Evolutionary conservation across 2,113 vertebrate species (phyloP), one percentile per base, ranked within the genome.

Genomic region (Microtus pennsylvanicus): DNA sequence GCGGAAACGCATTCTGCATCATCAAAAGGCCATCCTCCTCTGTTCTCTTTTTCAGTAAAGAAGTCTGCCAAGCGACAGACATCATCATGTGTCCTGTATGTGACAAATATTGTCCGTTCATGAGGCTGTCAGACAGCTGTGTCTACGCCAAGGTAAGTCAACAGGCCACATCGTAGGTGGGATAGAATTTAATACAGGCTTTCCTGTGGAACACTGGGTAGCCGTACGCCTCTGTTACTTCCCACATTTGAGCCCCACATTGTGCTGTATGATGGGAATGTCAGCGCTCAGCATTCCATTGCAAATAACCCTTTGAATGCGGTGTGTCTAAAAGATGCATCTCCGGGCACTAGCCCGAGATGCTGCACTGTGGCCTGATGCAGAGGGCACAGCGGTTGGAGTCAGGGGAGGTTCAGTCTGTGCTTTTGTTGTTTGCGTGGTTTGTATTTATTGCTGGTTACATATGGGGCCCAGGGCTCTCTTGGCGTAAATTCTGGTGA

Each of bases 31-130:
- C 58, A 77, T 72, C 90, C 58, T 97, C 94, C 24, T 94, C 42
- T 96, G 90, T 98, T 98, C 97, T 98, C 47, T 98, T 98, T 98
- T 99, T 90, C 98, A 99, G 99, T 98, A 99, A 99, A 99, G 99
- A 99, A 99, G 99, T 99, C 98, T 99, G 99, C 98, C 99, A 99
- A 97, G 99, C 99, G 85, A 99, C 99, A 88, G 99, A 99, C 89
- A 99, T 99, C 97, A 99, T 99, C 96, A 99, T 99, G 99, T 99
- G 99, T 98, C 99, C 99, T 94, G 99, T 99, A 96, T 99, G 99
- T 98, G 99, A 99, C 98, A 99, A 99, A 98, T 99, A 99, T 97
- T 99, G 99, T 98, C 99, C 99, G n/a, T 99, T 99, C 98, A 99
- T 99, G 99, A 99, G 98, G 90, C 97, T 99, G 88, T 99, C 99